Evolutionary conservation across 2,797 vertebrate species (phyloP), one percentile per base, ranked within the genome.

Genomic region (Periparus ater): DNA sequence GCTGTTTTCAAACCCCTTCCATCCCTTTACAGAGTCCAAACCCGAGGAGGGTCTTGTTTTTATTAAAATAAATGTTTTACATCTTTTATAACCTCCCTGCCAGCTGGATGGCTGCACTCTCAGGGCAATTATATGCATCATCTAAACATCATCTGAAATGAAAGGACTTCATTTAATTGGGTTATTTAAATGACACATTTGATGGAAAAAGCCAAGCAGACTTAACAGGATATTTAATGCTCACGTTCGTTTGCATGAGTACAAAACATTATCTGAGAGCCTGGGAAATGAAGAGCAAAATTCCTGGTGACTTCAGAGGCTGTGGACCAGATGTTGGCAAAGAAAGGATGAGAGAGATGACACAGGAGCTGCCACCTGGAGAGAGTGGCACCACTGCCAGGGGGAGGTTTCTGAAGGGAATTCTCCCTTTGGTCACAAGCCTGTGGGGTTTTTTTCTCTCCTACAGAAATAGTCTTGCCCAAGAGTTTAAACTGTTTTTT

Each of bases 41-140:
- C 29, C 17, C 2, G 1, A 92, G 65, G 94, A 96, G 57, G 81
- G 65, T 51, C 91, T 92, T 95, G 81, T 85, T 95, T 93, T 80
- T 91, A 89, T 92, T 95, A 85, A 95, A 34, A 42, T 44, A 32
- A 40, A 40, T 40, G 38, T 79, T 93, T 94, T 55, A 95, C 89
- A 85, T 94, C 85, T 87, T 62, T 63, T 65, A 17, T 13, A 82
- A 50, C 53, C 61, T 76, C 91, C 21, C 57, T 82, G 92, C 92
- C 93, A 97, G 84, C 81, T 94, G 94, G 94, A 82, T 1, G 1
- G 83, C 90, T 61, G 42, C 10, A 4, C 78, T 85, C 77, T 83
- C 84, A n/a, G 74, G 65, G 88, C 81, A 82, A 93, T 95, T 91
- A 91, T 47, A 77, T 44, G 71, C 92, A 93, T 95, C 96, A 95